phyloP scores from a whole-genome alignment of 2,888 invertebrate genomes.

The Mesoligia furuncula region DNA sequence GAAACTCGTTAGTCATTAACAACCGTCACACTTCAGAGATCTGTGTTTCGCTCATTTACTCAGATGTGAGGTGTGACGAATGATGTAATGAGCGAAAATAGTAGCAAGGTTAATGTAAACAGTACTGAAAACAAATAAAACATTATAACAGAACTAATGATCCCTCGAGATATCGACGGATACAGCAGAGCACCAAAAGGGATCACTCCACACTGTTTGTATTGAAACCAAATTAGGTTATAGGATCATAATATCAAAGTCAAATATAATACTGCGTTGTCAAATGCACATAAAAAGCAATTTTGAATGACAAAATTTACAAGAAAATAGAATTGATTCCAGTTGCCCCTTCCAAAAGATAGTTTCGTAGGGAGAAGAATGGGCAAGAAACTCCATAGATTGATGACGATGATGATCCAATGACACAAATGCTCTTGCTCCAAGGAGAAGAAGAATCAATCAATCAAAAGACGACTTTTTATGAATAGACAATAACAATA shows the following conservation, averaged over 20 bases:
- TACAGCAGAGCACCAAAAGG: background rate
- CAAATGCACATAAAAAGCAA: background rate
- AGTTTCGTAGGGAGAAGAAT: background rate
- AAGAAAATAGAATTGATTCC: background rate
- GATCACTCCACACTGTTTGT: background rate
- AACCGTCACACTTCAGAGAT: constrained; percentile 53
- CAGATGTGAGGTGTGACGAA: constrained; percentile 58
- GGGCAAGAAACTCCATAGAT: background rate
- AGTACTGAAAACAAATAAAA: constrained; percentile 41
- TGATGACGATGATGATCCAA: background rate
- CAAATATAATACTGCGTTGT: no score
- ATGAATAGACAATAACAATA: background rate
- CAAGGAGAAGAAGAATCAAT: no score
- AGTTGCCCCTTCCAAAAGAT: background rate
- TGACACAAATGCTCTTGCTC: background rate
- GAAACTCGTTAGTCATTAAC: constrained; percentile 24
- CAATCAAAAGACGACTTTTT: background rate
- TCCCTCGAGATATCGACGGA: background rate
- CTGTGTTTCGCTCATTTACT: constrained; percentile 56
- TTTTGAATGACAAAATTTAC: background rate
- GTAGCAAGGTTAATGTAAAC: constrained; percentile 52
- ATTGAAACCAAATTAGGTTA: background rate
- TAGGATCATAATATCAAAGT: background rate
- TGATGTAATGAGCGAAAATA: constrained; percentile 53
- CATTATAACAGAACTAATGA: constrained; percentile 18